These are phyloP conservation scores for Galendromus occidentalis DNA, from an alignment of 1,140 invertebrate species.

Conservation along the genomic window DNA sequence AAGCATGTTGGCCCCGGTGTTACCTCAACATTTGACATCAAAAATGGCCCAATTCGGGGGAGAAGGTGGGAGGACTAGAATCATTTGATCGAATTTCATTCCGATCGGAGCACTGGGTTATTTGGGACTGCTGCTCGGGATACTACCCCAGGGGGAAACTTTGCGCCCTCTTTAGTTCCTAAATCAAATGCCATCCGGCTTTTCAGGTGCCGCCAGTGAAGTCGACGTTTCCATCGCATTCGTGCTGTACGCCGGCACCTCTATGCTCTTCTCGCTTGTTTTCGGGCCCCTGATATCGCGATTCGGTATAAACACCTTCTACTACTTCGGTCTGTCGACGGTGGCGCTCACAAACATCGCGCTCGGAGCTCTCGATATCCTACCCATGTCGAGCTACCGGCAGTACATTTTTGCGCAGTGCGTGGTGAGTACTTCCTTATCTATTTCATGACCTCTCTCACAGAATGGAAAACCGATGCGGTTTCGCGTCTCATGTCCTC, in stretches of 20 bases:
- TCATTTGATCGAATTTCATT: no score
- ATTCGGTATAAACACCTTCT: background rate
- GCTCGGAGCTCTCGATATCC: background rate
- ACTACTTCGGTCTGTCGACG: background rate
- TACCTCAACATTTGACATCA: background rate
- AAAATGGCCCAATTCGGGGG: slow-evolving; percentile 1
- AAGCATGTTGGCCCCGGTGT: background rate
- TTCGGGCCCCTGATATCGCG: background rate
- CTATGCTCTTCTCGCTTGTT: background rate
- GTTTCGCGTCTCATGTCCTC: no score
- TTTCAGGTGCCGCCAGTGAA: background rate
- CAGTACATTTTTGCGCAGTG: background rate
- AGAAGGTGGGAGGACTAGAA: background rate
- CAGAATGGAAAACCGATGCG: no score
- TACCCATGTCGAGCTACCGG: background rate
- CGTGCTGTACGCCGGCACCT: background rate
- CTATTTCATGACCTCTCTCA: no score
- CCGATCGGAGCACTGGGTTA: no score
- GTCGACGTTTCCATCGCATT: background rate
- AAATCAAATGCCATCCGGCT: background rate
- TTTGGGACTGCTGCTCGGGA: no score
- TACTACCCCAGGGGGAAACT: no score
- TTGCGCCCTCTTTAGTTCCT: no score
- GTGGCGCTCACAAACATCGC: slow-evolving; percentile 8
- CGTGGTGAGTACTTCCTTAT: background rate